phyloP scores from a whole-genome alignment of 2,797 vertebrate species.

The Nasua narica region DNA sequence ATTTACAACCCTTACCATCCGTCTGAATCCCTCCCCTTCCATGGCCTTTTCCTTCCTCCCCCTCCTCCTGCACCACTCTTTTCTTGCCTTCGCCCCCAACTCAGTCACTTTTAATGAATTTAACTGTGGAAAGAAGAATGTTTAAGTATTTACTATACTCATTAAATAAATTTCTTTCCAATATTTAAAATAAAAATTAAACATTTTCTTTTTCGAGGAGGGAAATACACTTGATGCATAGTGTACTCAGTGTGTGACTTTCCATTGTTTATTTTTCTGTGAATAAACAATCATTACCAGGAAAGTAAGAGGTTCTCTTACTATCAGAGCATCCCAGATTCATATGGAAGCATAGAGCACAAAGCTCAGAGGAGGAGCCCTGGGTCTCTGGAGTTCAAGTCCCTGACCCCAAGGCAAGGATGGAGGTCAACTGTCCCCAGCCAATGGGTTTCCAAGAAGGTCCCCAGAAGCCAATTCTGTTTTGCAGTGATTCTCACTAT shows the following conservation, averaged over 20 bases:
- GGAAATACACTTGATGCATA: neutral
- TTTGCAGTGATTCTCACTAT: neutral
- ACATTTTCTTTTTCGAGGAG: neutral
- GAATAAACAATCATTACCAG: neutral
- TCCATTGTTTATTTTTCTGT: neutral
- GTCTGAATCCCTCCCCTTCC: too few species aligned
- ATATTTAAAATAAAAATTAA: slow-evolving; percentile 1
- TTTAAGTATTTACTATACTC: neutral
- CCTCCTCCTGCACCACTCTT: neutral
- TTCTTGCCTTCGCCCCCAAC: neutral
- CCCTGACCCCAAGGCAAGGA: neutral
- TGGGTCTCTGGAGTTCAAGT: neutral
- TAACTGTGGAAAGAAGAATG: neutral
- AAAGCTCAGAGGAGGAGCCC: neutral
- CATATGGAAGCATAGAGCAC: neutral
- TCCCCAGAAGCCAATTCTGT: neutral
- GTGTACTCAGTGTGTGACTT: neutral
- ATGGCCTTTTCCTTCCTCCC: neutral
- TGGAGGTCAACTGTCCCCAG: neutral
- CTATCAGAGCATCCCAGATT: neutral
- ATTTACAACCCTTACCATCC: too few species aligned
- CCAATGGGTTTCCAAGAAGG: neutral
- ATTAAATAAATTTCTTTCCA: neutral
- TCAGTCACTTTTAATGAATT: neutral
- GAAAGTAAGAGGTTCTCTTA: neutral